Evolutionary conservation across 2,113 vertebrate genomes (phyloP), one percentile per base, ranked within the genome.

Genomic region (Ceuthmochares aereus): DNA sequence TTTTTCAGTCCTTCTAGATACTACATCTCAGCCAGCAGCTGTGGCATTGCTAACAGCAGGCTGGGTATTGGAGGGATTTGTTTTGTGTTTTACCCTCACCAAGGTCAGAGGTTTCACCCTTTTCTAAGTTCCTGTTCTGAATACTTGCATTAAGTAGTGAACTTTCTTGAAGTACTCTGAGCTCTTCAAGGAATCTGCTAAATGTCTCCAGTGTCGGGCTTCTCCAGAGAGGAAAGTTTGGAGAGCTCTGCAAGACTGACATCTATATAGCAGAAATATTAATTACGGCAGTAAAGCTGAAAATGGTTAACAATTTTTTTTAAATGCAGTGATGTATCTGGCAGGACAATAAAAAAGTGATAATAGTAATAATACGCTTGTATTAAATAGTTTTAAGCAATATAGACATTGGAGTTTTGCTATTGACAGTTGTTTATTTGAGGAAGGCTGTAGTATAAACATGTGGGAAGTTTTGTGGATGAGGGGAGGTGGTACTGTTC

Each of bases 71-170:
- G 72, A 86, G 73, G 70, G 84, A 63, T 74, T 94, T 95, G 37
- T 79, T 87, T 49, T 7, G 62, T 45, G 60, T 94, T 96, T 79
- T 68, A 77, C 64, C 84, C 70, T 93, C 62, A 22, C 22, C 88
- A 86, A 92, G 83, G 92, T 93, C 90, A 51, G 80, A 72, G 69
- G 55, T 93, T 82, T 89, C 66, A 90, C 64, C 86, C 69, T 84
- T 55, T 34, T 0, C 1, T 32, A 34, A 58, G 23, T 89, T 82
- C 51, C 78, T 40, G 7, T 49, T 36, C 45, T 72, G 74, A 63
- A 75, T 1, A 1, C 47, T 89, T 79, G 67, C 49, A 37, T 49
- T 49, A 49, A 49, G 47, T 49, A 49, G 47, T 49, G 73, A 64
- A 9, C 78, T 63, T 82, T 76, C 6, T 0, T 30, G 12, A 84